Evolutionary conservation across 1,140 invertebrate genomes (phyloP), one percentile per base, ranked within the genome.

Genomic region (Meloidogyne floridensis): DNA sequence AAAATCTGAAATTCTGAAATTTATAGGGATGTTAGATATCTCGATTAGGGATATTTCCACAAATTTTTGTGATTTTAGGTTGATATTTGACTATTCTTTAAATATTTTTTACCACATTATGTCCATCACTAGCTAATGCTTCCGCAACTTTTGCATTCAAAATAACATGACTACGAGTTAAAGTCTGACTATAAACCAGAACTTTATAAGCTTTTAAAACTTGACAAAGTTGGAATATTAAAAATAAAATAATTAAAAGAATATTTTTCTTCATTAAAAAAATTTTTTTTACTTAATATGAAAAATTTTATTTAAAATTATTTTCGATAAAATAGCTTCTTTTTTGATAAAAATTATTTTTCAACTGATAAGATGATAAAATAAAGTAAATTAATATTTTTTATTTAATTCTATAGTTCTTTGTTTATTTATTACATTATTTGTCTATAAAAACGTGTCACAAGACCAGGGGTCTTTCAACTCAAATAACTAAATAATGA

Each of bases 91-190:
- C 4, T 47, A 47, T 47, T 47, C 0, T 47, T 6, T 47, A 6
- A 47, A 47, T 47, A 2, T 5, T 15, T n/a, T 80, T 70, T 32
- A 83, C 82, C 20, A 83, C 82, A 47, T 84, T 77, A 72, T 83
- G 82, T 32, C 81, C 82, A 77, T 84, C 82, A 15, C n/a, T 72
- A n/a, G 81, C 82, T 51, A 83, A 72, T 15, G 82, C 71, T 53
- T 83, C 82, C 1, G 82, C 82, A 42, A 83, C 20, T 6, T 56
- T 54, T 32, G 71, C 81, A 43, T 83, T 75, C 6, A 83, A 56
- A 32, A 82, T 81, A 20, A 83, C 20, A 42, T 83, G 82, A 69
- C 80, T 82, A 13, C 59, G 11, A 13, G 71, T 83, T 10, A 83
- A 47, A 8, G 82, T 18, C 47, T 81, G 82, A 42, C 42, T 53